Conservation (phyloP, 2,113 vertebrate species). For the Amazona guildingii region DNA sequence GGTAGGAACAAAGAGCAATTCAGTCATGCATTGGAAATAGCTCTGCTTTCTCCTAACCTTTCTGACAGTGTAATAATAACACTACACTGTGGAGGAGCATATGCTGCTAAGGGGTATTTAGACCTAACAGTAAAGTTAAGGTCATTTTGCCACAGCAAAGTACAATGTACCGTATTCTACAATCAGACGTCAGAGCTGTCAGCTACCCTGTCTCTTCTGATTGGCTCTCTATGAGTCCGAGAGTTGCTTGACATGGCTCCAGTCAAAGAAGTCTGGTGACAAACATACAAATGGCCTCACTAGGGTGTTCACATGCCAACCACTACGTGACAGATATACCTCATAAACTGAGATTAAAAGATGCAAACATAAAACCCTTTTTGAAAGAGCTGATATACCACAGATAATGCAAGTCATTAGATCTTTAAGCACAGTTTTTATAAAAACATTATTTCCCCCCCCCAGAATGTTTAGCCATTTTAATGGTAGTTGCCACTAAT, state of each 20-base stretch:
- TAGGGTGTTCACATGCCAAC: not conserved
- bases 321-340: not conserved
- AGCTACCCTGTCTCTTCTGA: not conserved
- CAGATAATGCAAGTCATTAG: not conserved
- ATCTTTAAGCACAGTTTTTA: not conserved
- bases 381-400: not conserved
- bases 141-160: not conserved
- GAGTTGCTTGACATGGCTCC: not conserved
- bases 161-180: not conserved
- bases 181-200: not conserved
- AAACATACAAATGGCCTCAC: not conserved
- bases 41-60: not conserved
- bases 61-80: not conserved
- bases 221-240: not conserved
- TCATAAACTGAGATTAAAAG: not conserved
- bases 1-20: not conserved
- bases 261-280: not conserved
- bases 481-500: not conserved
- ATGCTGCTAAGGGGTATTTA: not conserved
- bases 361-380: not conserved
- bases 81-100: not conserved
- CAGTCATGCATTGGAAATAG: not conserved
- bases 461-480: not conserved
- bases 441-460: not conserved
- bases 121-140: not conserved